Conservation (phyloP, 1,140 invertebrate species). For the Aricia agestis region DNA sequence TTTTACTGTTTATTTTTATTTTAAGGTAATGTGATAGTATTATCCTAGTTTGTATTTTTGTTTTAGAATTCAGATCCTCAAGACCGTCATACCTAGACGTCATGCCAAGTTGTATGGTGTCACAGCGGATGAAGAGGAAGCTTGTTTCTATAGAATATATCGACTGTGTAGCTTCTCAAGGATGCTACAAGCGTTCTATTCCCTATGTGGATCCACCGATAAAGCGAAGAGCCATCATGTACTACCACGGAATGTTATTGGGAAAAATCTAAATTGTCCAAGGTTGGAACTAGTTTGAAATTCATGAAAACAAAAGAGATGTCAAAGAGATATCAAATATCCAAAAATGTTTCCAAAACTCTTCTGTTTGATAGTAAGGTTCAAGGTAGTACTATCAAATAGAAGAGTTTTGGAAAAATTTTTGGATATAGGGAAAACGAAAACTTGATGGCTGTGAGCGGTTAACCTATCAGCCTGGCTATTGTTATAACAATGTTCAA, state of each 20-base stretch:
- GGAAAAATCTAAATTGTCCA: slow-evolving; percentile 35
- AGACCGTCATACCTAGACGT: slow-evolving; percentile 43
- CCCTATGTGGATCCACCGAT: slow-evolving; percentile 55
- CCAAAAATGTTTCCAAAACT: too few relatives aligned
- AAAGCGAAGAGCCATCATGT: slow-evolving; percentile 58
- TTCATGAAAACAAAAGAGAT: slow-evolving; percentile 5
- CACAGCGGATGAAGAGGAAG: neutral
- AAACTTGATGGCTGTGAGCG: slow-evolving; percentile 33
- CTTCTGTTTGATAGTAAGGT: too few relatives aligned
- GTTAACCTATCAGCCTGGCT: too few relatives aligned
- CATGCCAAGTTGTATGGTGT: slow-evolving; percentile 25
- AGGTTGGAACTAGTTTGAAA: slow-evolving; percentile 23
- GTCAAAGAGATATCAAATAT: too few relatives aligned
- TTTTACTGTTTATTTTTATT: too few relatives aligned
- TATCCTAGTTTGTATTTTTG: neutral
- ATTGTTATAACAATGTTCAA: neutral
- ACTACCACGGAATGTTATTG: slow-evolving; percentile 55
- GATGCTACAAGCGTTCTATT: slow-evolving; percentile 29
- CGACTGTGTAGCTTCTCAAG: neutral
- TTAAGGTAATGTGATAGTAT: too few relatives aligned
- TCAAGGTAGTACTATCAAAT: neutral
- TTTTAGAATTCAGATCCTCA: slow-evolving; percentile 28
- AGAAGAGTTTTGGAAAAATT: neutral
- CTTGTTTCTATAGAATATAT: neutral
- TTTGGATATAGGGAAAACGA: slow-evolving; percentile 21